Percentiles rank a stretch among this genome's conserved stretches.
Conservation (phyloP, 2,113 vertebrate genomes). For the Marmota flaviventris region DNA sequence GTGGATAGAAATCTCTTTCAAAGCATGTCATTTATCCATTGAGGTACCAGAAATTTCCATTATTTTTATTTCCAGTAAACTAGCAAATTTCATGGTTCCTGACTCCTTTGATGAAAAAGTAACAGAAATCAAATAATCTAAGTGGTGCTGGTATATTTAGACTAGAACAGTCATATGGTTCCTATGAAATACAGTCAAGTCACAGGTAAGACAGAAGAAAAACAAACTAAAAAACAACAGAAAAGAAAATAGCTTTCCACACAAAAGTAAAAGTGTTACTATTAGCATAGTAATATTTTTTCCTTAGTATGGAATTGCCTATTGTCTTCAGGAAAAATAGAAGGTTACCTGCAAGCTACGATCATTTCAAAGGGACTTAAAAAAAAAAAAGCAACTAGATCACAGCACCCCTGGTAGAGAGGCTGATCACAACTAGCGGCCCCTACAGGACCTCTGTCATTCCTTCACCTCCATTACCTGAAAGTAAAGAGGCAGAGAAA, state of each 20-base stretch:
- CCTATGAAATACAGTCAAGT: not conserved
- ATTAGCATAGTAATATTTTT: not conserved
- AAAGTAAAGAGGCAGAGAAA: not conserved
- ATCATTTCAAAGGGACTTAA: not conserved
- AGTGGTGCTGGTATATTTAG: not conserved
- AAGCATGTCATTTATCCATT: not conserved
- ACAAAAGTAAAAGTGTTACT: not conserved
- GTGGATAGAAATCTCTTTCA: not conserved
- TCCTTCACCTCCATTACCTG: not conserved
- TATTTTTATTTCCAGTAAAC: not conserved
- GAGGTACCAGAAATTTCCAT: not conserved
- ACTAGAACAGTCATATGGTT: not conserved
- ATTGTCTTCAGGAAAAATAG: not conserved
- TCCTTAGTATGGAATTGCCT: not conserved
- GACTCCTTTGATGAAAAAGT: not conserved
- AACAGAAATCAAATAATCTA: not conserved
- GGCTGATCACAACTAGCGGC: not conserved
- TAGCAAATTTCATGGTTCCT: not conserved
- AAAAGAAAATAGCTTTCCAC: not conserved
- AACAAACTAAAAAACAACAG: not conserved
- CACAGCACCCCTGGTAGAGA: not conserved
- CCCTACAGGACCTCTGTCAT: not conserved
- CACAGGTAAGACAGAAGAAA: not conserved
- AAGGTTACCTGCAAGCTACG: not conserved
- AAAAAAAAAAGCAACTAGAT: not conserved